Evolutionary conservation across 1,140 invertebrate species (phyloP), one percentile per base, ranked within the genome.

Genomic region (Tetramorium parvispinum): DNA sequence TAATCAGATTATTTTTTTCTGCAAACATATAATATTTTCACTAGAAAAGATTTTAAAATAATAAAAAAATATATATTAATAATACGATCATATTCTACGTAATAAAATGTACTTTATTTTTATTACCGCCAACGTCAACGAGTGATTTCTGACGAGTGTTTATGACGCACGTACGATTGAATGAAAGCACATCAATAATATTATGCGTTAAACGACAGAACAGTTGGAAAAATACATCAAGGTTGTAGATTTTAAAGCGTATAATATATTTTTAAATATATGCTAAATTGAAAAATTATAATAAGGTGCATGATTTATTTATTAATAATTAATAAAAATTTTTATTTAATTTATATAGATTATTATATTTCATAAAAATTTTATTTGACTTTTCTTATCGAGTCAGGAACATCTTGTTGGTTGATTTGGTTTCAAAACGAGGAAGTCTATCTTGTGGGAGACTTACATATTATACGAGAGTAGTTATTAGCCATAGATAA

Each of bases 61-160:
- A n/a, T 55, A 53, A 10, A 55, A n/a, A 55, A 27, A 27, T 21
- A 53, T 8, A 55, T 3, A 78, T 85, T 87, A 81, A 87, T 66
- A 37, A 87, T 59, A 46, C 53, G 27, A 46, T 71, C 40, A 24
- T 43, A 51, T 57, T 16, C 3, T 16, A 51, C 51, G 43, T 21
- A 18, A 13, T 59, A 57, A 46, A 55, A 32, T 70, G 53, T 65
- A 27, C 21, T 24, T 32, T 65, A 27, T 18, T 24, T 32, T 27
- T 71, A 61, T 82, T 75, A n/a, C 40, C 51, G 43, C 32, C 43
- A n/a, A 68, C 57, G 16, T 51, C 49, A 46, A 55, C 3, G 8
- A 75, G 21, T 27, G 7, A 18, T 86, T 27, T 78, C 82, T 70
- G 59, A 32, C 32, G 32, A 32, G 32, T 85, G 40, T 87, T 71